A percentile compares a stretch with the other conserved stretches of the same genome.
Evolutionary conservation across 2,113 vertebrate species (phyloP).

Genomic region (Leiothrix lutea): DNA sequence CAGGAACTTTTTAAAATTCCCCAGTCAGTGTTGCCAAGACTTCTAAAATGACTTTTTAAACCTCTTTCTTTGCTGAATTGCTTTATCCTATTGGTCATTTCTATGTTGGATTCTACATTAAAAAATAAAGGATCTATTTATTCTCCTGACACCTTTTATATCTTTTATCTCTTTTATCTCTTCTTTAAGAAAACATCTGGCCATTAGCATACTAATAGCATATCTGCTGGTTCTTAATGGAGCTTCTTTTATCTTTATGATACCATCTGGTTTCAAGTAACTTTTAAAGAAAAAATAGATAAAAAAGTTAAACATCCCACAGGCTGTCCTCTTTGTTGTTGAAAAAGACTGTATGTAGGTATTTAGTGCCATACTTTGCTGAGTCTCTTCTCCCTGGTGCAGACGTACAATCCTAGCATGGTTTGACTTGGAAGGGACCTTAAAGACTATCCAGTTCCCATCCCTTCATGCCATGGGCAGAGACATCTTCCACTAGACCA

Average conservation of each 20-base stretch:
- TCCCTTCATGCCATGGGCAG: background rate
- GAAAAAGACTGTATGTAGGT: background rate
- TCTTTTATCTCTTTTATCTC: slow-evolving; percentile 59
- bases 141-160: slow-evolving; percentile 56
- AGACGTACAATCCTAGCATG: background rate
- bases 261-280: slow-evolving; percentile 38
- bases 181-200: slow-evolving; percentile 68
- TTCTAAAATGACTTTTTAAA: background rate
- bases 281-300: background rate
- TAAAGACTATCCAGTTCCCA: background rate
- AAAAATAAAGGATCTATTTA: slow-evolving; percentile 1
- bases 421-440: background rate
- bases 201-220: slow-evolving; percentile 65
- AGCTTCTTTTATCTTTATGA: slow-evolving; percentile 54
- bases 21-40: background rate
- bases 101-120: background rate
- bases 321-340: background rate
- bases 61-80: background rate
- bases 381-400: background rate
- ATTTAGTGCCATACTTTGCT: background rate
- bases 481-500: background rate
- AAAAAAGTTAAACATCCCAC: background rate
- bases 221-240: slow-evolving; percentile 39
- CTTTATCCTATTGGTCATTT: slow-evolving; percentile 28
- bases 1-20: background rate